These are phyloP conservation scores for Margaritifera margaritifera DNA, from an alignment of 2,888 invertebrate genomes.

Conservation along the genomic window DNA sequence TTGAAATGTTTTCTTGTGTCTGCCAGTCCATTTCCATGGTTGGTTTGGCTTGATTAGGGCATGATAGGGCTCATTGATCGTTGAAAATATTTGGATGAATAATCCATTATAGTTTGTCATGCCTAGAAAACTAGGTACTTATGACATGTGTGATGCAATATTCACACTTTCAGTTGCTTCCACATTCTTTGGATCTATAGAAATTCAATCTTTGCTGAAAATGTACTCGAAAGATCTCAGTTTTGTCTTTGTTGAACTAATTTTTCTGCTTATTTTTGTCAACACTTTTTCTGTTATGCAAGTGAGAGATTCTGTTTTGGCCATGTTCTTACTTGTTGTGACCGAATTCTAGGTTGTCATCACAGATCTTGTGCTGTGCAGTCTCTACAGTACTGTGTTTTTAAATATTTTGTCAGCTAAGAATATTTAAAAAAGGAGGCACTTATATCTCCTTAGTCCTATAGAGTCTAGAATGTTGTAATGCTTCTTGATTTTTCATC, in stretches of 20 bases:
- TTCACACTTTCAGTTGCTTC: not conserved
- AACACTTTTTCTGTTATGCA: conserved; percentile 4
- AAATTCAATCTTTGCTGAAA: conserved; percentile 16
- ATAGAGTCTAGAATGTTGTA: conserved; percentile 32
- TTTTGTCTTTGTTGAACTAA: conserved; percentile 4
- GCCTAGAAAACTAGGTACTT: too few relatives aligned
- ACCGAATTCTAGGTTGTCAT: conserved; percentile 6
- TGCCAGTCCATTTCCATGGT: too few relatives aligned
- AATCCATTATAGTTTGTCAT: too few relatives aligned
- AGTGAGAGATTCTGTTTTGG: not conserved
- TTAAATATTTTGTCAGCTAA: not conserved
- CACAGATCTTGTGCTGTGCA: not conserved
- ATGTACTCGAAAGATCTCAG: conserved; percentile 20
- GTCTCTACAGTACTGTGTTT: conserved; percentile 6
- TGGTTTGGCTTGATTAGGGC: too few relatives aligned
- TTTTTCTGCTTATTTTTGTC: conserved; percentile 15
- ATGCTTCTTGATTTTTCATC: conserved; percentile 31
- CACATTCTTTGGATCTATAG: conserved; percentile 12
- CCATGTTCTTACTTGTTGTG: conserved; percentile 4
- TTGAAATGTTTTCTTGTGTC: too few relatives aligned
- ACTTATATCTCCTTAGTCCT: conserved; percentile 23
- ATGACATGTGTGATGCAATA: not conserved
- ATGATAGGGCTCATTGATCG: too few relatives aligned
- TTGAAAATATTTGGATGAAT: too few relatives aligned
- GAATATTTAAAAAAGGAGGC: conserved; percentile 9